These are phyloP conservation scores for Drosophila imparisetae DNA, from an alignment of 2,888 invertebrate genomes.

Conservation along the genomic window DNA sequence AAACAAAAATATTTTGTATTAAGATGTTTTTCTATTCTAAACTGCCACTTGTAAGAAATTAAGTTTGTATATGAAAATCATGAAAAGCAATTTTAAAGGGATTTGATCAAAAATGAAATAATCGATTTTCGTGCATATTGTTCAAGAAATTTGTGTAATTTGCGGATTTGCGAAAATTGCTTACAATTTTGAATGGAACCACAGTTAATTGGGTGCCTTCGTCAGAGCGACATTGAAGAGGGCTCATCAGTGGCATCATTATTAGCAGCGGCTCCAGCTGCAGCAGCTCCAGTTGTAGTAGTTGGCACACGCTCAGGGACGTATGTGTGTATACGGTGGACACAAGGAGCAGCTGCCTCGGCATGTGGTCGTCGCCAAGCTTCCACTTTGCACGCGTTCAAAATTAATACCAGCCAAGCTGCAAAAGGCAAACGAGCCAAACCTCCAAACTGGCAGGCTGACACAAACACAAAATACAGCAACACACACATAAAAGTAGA, in stretches of 20 bases:
- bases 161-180: constrained; percentile 27
- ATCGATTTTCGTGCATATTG: constrained; percentile 17
- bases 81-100: not conserved
- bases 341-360: constrained; percentile 43
- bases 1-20: not conserved
- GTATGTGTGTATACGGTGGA: constrained; percentile 3
- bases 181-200: constrained; percentile 18
- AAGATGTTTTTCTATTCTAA: not conserved
- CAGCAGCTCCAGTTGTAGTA: constrained; percentile 14
- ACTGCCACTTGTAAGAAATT: not conserved
- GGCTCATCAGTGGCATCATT: constrained; percentile 19
- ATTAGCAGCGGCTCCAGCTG: constrained; percentile 22
- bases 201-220: constrained; percentile 8
- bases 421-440: constrained; percentile 58
- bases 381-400: constrained; percentile 58
- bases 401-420: constrained; percentile 67
- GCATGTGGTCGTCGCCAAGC: constrained; percentile 30
- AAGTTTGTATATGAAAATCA: not conserved
- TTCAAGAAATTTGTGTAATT: constrained; percentile 30
- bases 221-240: constrained; percentile 9
- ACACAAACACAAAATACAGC: not conserved
- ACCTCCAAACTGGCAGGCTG: constrained; percentile 7
- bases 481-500: constrained; percentile 17
- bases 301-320: constrained; percentile 56
- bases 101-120: not conserved